These are phyloP conservation scores for Neofelis nebulosa DNA, from an alignment of 2,113 vertebrate species.

Conservation along the genomic window DNA sequence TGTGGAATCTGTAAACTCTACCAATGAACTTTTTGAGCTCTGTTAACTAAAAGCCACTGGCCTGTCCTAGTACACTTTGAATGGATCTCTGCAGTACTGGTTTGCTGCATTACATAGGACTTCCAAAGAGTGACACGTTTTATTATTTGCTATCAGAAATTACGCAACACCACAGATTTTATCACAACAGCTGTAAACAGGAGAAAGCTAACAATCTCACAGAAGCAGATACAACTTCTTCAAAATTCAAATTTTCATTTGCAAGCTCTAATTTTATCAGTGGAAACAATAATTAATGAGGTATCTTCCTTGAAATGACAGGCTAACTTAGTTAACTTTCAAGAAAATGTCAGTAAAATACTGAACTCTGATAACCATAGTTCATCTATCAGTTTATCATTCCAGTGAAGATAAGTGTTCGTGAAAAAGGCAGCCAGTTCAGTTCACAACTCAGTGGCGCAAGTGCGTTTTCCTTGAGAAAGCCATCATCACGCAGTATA, in stretches of 20 bases:
- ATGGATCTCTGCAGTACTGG: not conserved
- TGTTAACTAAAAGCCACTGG: not conserved
- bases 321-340: not conserved
- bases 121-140: not conserved
- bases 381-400: not conserved
- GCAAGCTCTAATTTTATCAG: not conserved
- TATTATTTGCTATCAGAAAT: not conserved
- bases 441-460: not conserved
- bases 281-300: not conserved
- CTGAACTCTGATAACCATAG: not conserved
- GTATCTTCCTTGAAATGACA: not conserved
- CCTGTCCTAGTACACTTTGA: not conserved
- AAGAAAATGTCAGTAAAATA: constrained; percentile 16
- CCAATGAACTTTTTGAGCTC: not conserved
- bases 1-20: not conserved
- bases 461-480: not conserved
- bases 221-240: not conserved
- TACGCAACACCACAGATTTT: not conserved
- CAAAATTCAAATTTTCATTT: constrained; percentile 31
- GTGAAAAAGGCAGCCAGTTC: not conserved
- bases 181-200: not conserved
- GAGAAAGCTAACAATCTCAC: not conserved
- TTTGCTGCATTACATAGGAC: not conserved
- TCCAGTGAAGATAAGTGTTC: not conserved
- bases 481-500: not conserved